These are phyloP conservation scores for Dioctria rufipes DNA, from an alignment of 2,888 invertebrate genomes.

Conservation along the genomic window DNA sequence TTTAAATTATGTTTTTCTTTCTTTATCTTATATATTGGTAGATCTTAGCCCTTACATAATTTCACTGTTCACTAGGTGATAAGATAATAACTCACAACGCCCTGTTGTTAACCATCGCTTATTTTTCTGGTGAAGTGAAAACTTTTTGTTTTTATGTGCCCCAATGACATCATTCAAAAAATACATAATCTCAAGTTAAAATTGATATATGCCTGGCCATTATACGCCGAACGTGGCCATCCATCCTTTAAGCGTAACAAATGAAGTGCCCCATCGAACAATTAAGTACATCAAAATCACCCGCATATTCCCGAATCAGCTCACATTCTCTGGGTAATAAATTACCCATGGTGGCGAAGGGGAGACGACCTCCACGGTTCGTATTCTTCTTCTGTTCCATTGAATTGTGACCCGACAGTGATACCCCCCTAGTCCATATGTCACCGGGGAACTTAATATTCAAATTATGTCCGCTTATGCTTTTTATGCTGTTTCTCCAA, in stretches of 20 bases:
- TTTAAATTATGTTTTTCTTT: no score
- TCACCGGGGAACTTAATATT: slow-evolving; percentile 60
- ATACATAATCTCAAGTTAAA: neutral
- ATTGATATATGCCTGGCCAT: slow-evolving; percentile 4
- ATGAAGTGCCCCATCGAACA: slow-evolving; percentile 39
- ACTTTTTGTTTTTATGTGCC: neutral
- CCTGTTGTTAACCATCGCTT: neutral
- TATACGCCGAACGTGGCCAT: neutral
- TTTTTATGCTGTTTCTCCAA: slow-evolving; percentile 52
- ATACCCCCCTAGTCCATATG: slow-evolving; percentile 55
- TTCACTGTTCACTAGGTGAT: neutral
- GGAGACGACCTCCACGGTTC: neutral
- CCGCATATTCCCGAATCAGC: slow-evolving; percentile 30
- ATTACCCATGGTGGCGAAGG: slow-evolving; percentile 10
- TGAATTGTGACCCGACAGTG: slow-evolving; percentile 48
- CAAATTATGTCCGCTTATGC: slow-evolving; percentile 60
- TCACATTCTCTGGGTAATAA: slow-evolving; percentile 38
- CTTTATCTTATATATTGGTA: no score
- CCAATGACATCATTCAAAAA: neutral
- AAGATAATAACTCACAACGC: neutral
- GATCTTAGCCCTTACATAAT: no score
- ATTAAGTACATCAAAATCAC: slow-evolving; percentile 48
- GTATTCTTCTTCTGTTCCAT: neutral
- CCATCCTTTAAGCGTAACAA: neutral
- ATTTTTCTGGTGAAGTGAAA: slow-evolving; percentile 11